Evolutionary conservation across 2,797 vertebrate species (phyloP).

Genomic region (Rallus crepitans): DNA sequence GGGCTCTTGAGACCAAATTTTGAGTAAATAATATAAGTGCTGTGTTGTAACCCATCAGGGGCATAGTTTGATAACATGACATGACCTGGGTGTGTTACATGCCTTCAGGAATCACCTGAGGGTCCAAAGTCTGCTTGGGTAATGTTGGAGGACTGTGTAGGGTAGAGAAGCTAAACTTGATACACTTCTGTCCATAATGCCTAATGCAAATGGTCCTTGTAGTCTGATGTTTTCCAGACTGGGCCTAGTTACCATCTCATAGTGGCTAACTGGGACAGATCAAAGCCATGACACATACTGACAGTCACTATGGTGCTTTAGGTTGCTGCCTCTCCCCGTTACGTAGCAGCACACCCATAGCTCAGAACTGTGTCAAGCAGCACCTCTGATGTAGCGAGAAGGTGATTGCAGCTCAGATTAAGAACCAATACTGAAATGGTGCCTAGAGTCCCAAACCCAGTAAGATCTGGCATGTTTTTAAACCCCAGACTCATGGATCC

Average conservation of each 20-base stretch:
- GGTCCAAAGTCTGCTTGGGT: conserved; percentile 7
- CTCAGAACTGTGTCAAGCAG: neutral
- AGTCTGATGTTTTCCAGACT: neutral
- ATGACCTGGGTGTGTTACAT: conserved; percentile 7
- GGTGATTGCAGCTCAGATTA: neutral
- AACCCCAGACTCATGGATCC: accelerated
- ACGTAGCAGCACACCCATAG: neutral
- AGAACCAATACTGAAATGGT: neutral
- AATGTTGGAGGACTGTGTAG: neutral
- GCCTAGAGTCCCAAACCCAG: neutral
- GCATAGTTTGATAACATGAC: neutral
- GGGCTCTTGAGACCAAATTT: neutral
- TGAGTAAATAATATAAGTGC: neutral
- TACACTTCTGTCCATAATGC: neutral
- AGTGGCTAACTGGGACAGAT: neutral
- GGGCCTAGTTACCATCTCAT: neutral
- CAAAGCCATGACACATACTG: neutral
- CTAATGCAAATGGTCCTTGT: neutral
- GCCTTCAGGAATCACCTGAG: neutral
- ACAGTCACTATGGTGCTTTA: neutral
- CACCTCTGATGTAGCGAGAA: neutral
- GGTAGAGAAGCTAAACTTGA: neutral
- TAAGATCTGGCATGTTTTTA: neutral
- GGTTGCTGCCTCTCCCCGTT: neutral
- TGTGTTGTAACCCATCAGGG: conserved; percentile 14